Percentiles rank a stretch among this genome's conserved stretches.
phyloP scores from a whole-genome alignment of 1,140 invertebrate genomes.

The Drosophila eugracilis region DNA sequence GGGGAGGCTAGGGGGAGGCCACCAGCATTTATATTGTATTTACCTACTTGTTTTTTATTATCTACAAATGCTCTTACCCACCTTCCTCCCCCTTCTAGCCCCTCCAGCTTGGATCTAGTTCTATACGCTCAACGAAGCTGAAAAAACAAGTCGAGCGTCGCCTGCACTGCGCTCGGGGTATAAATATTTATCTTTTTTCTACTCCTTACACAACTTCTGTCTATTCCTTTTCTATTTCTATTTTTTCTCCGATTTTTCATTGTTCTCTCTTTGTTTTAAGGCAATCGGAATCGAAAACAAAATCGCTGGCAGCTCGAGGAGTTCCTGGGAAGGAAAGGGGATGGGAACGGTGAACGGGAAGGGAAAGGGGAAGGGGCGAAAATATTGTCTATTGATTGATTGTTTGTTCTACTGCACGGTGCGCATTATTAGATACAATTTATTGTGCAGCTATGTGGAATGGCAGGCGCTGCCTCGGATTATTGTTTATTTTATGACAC shows the following conservation, averaged over 20 bases:
- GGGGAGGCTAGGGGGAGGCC: conserved; percentile 28
- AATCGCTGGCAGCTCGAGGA: conserved; percentile 25
- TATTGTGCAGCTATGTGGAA: conserved; percentile 81
- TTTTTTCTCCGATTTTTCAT: conserved; percentile 25
- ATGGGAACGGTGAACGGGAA: too few species aligned
- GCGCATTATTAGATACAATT: conserved; percentile 82
- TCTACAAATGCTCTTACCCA: conserved; percentile 77
- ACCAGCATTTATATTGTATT: conserved; percentile 84
- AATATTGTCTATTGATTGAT: conserved; percentile 83
- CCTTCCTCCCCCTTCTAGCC: conserved; percentile 18
- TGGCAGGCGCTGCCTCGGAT: conserved; percentile 74
- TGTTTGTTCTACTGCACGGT: conserved; percentile 78
- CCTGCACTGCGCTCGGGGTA: conserved; percentile 79
- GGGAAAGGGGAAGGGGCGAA: conserved; percentile 57
- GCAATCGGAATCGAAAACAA: conserved; percentile 68
- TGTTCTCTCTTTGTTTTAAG: conserved; percentile 70
- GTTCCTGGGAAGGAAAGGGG: too few species aligned
- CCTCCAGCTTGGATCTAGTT: conserved; percentile 38
- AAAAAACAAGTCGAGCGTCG: conserved; percentile 83
- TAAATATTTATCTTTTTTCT: conserved; percentile 80
- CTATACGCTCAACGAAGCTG: conserved; percentile 81
- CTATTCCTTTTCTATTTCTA: conserved; percentile 39
- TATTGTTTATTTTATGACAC: conserved; percentile 83
- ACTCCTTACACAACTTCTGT: conserved; percentile 48
- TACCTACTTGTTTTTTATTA: conserved; percentile 84